Percentiles rank a stretch among this genome's conserved stretches.
phyloP scores from a whole-genome alignment of 2,888 invertebrate species.

The Eupeodes latifasciatus region DNA sequence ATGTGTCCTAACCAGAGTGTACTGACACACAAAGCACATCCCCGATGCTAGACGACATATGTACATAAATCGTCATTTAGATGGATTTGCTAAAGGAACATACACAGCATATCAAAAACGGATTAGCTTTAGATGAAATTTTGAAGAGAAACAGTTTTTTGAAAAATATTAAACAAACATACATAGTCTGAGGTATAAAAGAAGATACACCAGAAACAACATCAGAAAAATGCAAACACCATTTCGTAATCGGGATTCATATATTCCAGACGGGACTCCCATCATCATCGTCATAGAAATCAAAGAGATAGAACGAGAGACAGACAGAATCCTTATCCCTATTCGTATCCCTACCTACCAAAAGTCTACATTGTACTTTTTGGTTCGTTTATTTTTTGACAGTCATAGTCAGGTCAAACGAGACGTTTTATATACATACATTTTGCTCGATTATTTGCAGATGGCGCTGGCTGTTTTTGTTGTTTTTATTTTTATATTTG shows the following conservation, averaged over 20 bases:
- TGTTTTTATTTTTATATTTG: not conserved
- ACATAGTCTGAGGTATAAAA: not conserved
- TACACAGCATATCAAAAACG: slow-evolving; percentile 67
- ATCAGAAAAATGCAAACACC: not conserved
- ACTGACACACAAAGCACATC: slow-evolving; percentile 20
- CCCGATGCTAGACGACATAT: slow-evolving; percentile 7
- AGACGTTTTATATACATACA: slow-evolving; percentile 22
- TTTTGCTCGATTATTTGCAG: slow-evolving; percentile 67
- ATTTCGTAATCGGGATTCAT: slow-evolving; percentile 24
- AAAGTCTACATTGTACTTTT: not conserved
- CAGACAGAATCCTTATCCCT: not conserved
- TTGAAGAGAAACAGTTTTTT: slow-evolving; percentile 62
- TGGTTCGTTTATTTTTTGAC: not conserved
- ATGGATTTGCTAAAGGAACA: slow-evolving; percentile 58
- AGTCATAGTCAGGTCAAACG: slow-evolving; percentile 47
- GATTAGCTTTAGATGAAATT: slow-evolving; percentile 70
- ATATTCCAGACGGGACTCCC: slow-evolving; percentile 51
- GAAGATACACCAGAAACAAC: too few relatives aligned
- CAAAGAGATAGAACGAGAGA: not conserved
- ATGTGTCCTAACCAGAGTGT: slow-evolving; percentile 16
- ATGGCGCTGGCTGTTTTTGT: slow-evolving; percentile 33
- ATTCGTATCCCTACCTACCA: not conserved
- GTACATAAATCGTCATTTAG: slow-evolving; percentile 53
- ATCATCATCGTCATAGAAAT: slow-evolving; percentile 47
- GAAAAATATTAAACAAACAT: slow-evolving; percentile 2